Percentiles rank a stretch among this genome's conserved stretches.
phyloP scores from a whole-genome alignment of 64 coral and sea anemone species.

The Porites lutea region DNA sequence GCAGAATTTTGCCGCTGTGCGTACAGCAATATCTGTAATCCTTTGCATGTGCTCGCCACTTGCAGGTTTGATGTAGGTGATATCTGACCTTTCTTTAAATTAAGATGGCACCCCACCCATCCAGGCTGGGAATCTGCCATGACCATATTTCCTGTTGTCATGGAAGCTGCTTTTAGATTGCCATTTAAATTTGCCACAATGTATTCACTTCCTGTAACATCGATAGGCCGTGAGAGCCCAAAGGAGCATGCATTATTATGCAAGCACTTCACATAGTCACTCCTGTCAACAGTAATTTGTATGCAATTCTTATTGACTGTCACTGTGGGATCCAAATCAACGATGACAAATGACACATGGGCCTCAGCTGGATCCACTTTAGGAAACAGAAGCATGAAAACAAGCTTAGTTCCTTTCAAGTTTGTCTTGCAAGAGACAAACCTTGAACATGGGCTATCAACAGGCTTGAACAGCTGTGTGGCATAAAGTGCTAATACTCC shows the following conservation, averaged over 20 bases:
- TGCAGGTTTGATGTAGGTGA: constrained; percentile 57
- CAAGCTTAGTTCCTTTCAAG: constrained; percentile 74
- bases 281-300: constrained; percentile 2
- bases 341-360: constrained; percentile 65
- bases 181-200: constrained; percentile 71
- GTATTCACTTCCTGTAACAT: constrained; percentile 75
- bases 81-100: constrained; percentile 53
- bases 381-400: constrained; percentile 78
- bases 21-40: constrained; percentile 68
- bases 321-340: constrained; percentile 54
- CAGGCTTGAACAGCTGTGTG: constrained; percentile 69
- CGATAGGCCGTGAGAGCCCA: constrained; percentile 57
- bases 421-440: constrained; percentile 65
- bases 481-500: constrained; percentile 61
- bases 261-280: constrained; percentile 46
- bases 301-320: constrained; percentile 65
- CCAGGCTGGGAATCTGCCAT: constrained; percentile 59
- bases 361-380: constrained; percentile 57
- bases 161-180: constrained; percentile 66
- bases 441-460: constrained; percentile 51
- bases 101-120: constrained; percentile 79
- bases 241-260: constrained; percentile 51
- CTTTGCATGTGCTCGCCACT: constrained; percentile 53
- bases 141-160: constrained; percentile 84
- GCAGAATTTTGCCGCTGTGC: constrained; percentile 51